Evolutionary conservation across 2,113 vertebrate genomes (phyloP).

Genomic region (Chaetodon trifascialis): DNA sequence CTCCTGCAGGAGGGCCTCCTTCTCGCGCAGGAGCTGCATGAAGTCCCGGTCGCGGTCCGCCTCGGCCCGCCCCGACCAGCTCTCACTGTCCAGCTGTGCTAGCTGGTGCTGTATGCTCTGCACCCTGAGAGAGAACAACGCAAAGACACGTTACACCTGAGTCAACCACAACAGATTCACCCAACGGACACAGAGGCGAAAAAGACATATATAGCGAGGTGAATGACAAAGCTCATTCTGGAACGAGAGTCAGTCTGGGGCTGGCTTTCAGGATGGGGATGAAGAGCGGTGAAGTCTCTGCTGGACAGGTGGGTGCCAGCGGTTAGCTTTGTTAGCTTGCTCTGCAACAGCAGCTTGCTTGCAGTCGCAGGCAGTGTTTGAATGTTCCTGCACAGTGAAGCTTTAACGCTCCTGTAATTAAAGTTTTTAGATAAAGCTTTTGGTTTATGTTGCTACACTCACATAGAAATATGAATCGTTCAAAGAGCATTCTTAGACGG

Average conservation of each 20-base stretch:
- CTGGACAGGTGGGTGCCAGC: no score
- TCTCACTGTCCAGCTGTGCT: constrained; percentile 93
- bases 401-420: not conserved
- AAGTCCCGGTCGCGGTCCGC: constrained; percentile 92
- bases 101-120: constrained; percentile 95
- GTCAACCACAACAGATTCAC: not conserved
- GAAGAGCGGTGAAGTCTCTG: no score
- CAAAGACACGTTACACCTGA: not conserved
- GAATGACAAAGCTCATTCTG: no score
- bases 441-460: not conserved
- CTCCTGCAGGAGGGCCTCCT: constrained; percentile 96
- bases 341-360: no score
- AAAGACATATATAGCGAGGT: no score
- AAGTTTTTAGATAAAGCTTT: not conserved
- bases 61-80: constrained; percentile 95
- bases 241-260: no score
- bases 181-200: no score
- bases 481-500: no score
- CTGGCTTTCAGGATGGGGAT: no score
- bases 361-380: no score
- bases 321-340: no score
- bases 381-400: no score
- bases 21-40: constrained; percentile 96
- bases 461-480: not conserved
- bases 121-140: constrained; percentile 82